phyloP scores from a whole-genome alignment of 2,888 invertebrate genomes.

The Heliothis peltigera region DNA sequence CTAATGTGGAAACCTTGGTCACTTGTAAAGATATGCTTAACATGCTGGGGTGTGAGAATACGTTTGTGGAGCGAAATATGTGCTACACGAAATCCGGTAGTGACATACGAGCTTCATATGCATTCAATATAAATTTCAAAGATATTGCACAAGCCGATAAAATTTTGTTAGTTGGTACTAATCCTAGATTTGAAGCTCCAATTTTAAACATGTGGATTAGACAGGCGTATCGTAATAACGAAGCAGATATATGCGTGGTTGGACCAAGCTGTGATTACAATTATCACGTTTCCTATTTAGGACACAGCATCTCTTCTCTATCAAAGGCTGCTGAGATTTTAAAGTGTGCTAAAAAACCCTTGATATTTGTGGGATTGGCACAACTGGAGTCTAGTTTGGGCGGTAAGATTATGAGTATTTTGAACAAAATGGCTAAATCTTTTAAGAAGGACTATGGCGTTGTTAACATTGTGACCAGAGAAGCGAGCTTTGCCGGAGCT shows the following conservation, averaged over 20 bases:
- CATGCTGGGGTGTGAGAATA: constrained; percentile 77
- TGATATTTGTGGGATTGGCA: constrained; percentile 81
- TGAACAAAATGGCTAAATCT: constrained; percentile 61
- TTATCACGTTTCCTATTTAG: constrained; percentile 89
- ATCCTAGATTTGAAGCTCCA: constrained; percentile 99
- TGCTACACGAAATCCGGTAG: constrained; percentile 63
- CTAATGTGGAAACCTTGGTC: constrained; percentile 83
- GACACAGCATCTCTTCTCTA: constrained; percentile 64
- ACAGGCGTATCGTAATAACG: constrained; percentile 97
- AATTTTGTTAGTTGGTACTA: constrained; percentile 97
- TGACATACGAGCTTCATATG: constrained; percentile 81
- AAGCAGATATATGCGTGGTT: constrained; percentile 95
- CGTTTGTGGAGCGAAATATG: constrained; percentile 76
- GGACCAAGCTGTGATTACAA: constrained; percentile 97
- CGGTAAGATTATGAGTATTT: constrained; percentile 65
- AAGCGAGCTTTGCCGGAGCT: constrained; percentile 97
- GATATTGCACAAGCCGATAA: constrained; percentile 94
- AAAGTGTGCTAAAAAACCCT: constrained; percentile 72
- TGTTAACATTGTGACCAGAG: constrained; percentile 97
- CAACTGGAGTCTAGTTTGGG: constrained; percentile 67
- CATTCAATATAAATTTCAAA: constrained; percentile 92
- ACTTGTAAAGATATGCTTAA: constrained; percentile 83
- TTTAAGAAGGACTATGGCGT: constrained; percentile 81
- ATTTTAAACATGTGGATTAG: constrained; percentile 98
- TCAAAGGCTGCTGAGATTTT: constrained; percentile 57